Evolutionary conservation across 2,888 invertebrate species (phyloP), one percentile per base, ranked within the genome.

Genomic region (Apomyelois bistriatella): DNA sequence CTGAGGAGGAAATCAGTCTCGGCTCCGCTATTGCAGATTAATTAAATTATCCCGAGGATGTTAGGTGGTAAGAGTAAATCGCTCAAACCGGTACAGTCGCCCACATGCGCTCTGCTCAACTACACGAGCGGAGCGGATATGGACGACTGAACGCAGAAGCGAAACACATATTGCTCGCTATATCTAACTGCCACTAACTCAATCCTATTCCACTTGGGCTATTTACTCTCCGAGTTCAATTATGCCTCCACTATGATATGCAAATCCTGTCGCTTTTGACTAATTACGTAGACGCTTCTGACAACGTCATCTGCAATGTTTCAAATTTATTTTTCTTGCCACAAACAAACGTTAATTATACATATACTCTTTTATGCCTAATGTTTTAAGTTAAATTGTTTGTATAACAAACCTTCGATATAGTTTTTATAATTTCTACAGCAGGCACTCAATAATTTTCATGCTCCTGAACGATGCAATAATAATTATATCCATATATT

Each of bases 191-290:
- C 76, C 76, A 78, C 85, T 87, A 86, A 87, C 85, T 85, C 81
- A 76, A 86, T 85, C 82, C 76, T 80, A 84, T 85, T 85, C 84
- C 82, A 82, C 84, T 86, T 74, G 76, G 79, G 79, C 87, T 88
- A 88, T 89, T 89, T 88, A 83, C 86, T 81, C 82, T 82, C 77
- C 67, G 72, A 76, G 79, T 82, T 85, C 85, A 89, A 88, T 87
- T 89, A 87, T 85, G 78, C 81, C 68, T 79, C 79, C 80, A 81
- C 87, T 89, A 88, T 88, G 88, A 85, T 84, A 89, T 89, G 87
- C 85, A 88, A 89, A 89, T 89, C 79, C 77, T 70, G 75, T 81
- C 80, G 82, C 81, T 83, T 85, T 83, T 72, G 79, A 77, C 82
- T 87, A 87, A 87, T 87, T 86, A 86, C 81, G 79, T 83, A 82